These are phyloP conservation scores for Lanius ludovicianus DNA, from an alignment of 2,113 vertebrate species.

Conservation along the genomic window DNA sequence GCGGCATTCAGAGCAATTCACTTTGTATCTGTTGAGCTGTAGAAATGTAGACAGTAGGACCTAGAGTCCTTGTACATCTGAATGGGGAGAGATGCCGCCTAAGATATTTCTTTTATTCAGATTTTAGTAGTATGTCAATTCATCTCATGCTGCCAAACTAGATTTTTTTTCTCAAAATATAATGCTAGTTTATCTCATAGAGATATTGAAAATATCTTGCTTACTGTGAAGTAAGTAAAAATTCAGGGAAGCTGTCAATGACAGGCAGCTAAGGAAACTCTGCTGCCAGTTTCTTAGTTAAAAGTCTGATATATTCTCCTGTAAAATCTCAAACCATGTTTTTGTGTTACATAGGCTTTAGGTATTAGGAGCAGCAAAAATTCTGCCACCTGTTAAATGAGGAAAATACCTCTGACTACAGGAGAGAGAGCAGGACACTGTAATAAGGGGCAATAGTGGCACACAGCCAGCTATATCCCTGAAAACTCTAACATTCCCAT, in stretches of 20 bases:
- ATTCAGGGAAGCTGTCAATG: not conserved
- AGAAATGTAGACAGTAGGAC: not conserved
- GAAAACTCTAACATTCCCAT: slow-evolving; percentile 11
- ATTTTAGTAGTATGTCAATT: not conserved
- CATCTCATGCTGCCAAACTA: not conserved
- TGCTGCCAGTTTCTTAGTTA: not conserved
- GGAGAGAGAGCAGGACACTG: not conserved
- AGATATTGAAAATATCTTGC: not conserved
- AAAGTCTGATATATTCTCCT: not conserved
- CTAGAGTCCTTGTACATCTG: not conserved
- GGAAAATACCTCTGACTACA: not conserved
- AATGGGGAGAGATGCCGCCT: not conserved
- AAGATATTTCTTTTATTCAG: not conserved
- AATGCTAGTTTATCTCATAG: not conserved
- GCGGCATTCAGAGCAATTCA: not conserved
- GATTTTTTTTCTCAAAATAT: not conserved
- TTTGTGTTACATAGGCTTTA: not conserved
- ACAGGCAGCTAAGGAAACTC: not conserved
- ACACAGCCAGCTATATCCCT: not conserved
- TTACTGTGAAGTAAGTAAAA: not conserved
- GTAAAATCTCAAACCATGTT: not conserved
- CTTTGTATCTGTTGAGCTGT: fast-evolving
- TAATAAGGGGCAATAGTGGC: not conserved
- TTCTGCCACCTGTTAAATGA: not conserved
- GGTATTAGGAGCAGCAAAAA: slow-evolving; percentile 16